These are phyloP conservation scores for Argopecten irradians DNA, from an alignment of 1,140 invertebrate genomes.

Conservation along the genomic window DNA sequence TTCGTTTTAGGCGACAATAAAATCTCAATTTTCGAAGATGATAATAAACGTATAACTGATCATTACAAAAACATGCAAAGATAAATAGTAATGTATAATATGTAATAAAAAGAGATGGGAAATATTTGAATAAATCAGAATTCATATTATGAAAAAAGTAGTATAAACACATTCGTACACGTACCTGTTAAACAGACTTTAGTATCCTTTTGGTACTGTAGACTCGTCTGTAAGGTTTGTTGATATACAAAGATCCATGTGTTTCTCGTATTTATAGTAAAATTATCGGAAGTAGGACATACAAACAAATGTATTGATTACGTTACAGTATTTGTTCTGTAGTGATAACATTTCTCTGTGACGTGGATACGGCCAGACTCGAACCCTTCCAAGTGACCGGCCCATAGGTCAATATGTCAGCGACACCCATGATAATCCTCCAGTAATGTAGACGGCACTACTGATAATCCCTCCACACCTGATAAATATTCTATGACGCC, in stretches of 20 bases:
- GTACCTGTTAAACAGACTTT: too few relatives aligned
- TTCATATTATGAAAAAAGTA: too few relatives aligned
- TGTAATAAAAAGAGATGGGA: too few relatives aligned
- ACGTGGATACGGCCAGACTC: neutral
- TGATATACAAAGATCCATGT: neutral
- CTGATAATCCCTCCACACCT: neutral
- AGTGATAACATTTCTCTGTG: neutral
- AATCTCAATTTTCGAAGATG: too few relatives aligned
- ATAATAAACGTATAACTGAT: too few relatives aligned
- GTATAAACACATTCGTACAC: too few relatives aligned
- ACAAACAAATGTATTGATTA: neutral
- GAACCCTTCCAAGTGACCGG: neutral
- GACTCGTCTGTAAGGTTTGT: neutral
- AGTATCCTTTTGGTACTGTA: neutral
- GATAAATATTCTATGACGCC: neutral
- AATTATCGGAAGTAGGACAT: neutral
- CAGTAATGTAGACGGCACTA: too few relatives aligned
- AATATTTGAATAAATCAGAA: too few relatives aligned
- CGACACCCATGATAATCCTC: neutral
- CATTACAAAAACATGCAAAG: too few relatives aligned
- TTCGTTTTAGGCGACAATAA: too few relatives aligned
- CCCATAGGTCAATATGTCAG: neutral
- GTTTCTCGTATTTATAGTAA: constrained; percentile 2
- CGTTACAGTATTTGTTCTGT: neutral
- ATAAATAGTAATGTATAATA: too few relatives aligned